phyloP scores from a whole-genome alignment of 2,888 invertebrate species.

The Aleiodes leptofemur region DNA sequence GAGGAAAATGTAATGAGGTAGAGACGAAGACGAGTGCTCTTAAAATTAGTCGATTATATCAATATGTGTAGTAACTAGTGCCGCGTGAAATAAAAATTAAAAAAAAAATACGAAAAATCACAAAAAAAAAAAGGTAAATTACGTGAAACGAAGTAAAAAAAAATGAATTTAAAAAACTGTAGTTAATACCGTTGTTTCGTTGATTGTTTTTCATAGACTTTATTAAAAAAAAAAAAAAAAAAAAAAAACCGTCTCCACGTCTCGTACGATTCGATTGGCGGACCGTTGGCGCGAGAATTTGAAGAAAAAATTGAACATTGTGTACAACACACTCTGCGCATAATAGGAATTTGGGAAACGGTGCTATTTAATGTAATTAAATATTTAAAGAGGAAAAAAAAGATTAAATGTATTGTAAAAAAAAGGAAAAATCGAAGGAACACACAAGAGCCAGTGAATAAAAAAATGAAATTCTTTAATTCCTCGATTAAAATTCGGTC shows the following conservation, averaged over 20 bases:
- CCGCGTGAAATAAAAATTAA: slow-evolving; percentile 58
- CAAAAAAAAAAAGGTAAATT: slow-evolving; percentile 31
- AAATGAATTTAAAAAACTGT: slow-evolving; percentile 56
- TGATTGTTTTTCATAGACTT: slow-evolving; percentile 74
- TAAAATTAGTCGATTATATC: slow-evolving; percentile 56
- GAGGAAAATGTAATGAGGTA: slow-evolving; percentile 35
- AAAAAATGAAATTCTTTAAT: slow-evolving; percentile 7
- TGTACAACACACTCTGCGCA: slow-evolving; percentile 39
- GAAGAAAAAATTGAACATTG: neutral
- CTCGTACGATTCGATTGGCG: slow-evolving; percentile 57
- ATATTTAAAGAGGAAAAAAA: slow-evolving; percentile 29
- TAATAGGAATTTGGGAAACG: slow-evolving; percentile 55
- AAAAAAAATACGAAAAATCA: slow-evolving; percentile 8
- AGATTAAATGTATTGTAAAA: slow-evolving; percentile 39
- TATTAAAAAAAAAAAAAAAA: slow-evolving; percentile 63
- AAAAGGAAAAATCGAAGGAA: slow-evolving; percentile 45
- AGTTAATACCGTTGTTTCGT: slow-evolving; percentile 72
- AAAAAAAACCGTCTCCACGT: slow-evolving; percentile 64
- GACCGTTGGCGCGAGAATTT: slow-evolving; percentile 8
- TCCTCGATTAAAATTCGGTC: slow-evolving; percentile 48
- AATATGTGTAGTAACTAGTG: slow-evolving; percentile 63
- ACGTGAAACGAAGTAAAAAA: slow-evolving; percentile 8
- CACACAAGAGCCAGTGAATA: neutral
- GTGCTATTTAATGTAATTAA: slow-evolving; percentile 51
- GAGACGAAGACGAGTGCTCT: slow-evolving; percentile 51